Evolutionary conservation across 1,140 invertebrate genomes (phyloP).

Genomic region (Dendrolimus punctatus): DNA sequence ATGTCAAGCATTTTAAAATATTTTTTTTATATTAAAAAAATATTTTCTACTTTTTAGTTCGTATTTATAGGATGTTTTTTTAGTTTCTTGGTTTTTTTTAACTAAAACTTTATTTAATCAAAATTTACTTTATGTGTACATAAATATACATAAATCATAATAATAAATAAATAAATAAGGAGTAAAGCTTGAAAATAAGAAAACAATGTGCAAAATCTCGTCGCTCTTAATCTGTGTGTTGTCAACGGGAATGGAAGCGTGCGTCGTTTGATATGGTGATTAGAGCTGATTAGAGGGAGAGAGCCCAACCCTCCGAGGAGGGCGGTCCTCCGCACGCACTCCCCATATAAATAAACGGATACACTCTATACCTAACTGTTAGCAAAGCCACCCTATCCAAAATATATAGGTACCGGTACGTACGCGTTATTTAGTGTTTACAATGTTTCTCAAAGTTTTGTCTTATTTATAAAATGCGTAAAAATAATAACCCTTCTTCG

Average conservation of each 20-base stretch:
- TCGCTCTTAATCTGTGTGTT: conserved; percentile 54
- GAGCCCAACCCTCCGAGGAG: conserved; percentile 16
- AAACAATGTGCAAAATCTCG: conserved; percentile 34
- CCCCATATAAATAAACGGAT: conserved; percentile 66
- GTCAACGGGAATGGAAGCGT: conserved; percentile 60
- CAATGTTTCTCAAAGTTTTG: conserved; percentile 2
- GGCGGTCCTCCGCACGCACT: conserved; percentile 49
- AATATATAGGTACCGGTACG: conserved; percentile 8
- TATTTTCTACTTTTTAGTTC: too few species aligned
- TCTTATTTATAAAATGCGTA: too few species aligned
- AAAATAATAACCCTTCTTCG: too few species aligned
- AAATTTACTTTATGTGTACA: too few species aligned
- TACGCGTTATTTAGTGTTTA: background rate
- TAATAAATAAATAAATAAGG: conserved; percentile 9
- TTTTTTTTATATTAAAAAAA: too few species aligned
- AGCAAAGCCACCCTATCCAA: conserved; percentile 14
- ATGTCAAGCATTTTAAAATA: too few species aligned
- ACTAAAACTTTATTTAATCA: too few species aligned
- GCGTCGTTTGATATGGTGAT: conserved; percentile 71
- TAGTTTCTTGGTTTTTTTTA: too few species aligned
- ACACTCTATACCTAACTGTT: conserved; percentile 38
- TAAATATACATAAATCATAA: background rate
- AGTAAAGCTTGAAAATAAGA: conserved; percentile 12
- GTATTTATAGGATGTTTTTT: too few species aligned
- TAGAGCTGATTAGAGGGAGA: conserved; percentile 67